Base-by-base conservation (phyloP, 2,113 vertebrate genomes). In the Chaenogobius annularis region DNA sequence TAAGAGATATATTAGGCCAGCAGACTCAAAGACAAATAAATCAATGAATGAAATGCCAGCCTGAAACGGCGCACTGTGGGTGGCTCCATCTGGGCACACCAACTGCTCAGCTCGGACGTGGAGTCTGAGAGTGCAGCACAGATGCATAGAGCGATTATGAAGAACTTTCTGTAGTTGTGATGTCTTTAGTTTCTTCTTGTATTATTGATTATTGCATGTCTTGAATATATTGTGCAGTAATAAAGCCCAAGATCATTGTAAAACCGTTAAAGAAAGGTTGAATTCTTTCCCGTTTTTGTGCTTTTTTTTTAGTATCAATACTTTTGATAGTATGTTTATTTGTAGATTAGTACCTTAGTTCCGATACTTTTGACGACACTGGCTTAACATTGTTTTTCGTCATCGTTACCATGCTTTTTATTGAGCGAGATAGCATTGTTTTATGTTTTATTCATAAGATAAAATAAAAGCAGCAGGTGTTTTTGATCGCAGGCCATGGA, bases 61-160 rank as follows among this genome's bases (percentile, higher is more conserved):
- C 78, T 56, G 52, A 70, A 46, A 77, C 75, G 75, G 46, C 70
- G 54, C 85, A 78, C 58, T 69, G 86, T 90, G 87, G 85, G 88
- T 86, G 88, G 78, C 80, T 81, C 87, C 84, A 87, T 87, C 79
- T 89, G 83, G 80, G 58, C 66, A 86, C 68, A 70, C 79, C 79
- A 88, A 86, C 85, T 88, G 86, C 68, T 87, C 63, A 64, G 43
- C 66, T 66, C 10, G 17, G 61, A 31, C 17, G 58, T 61, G 70
- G 37, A 61, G 74, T 61, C 8, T 73, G 56, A n/a, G 63, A 13
- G 17, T 20, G 19, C 26, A 11, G 10, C 31, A 68, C 19, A 47
- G 15, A 66, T 15, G 5, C 22, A 13, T 7, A 58, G 23, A 14
- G 11, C 2, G 20, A 3, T 26, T 15, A 52, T 31, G 4, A 31